Evolutionary conservation across 2,888 invertebrate genomes (phyloP).

Genomic region (Drosophila lutescens): DNA sequence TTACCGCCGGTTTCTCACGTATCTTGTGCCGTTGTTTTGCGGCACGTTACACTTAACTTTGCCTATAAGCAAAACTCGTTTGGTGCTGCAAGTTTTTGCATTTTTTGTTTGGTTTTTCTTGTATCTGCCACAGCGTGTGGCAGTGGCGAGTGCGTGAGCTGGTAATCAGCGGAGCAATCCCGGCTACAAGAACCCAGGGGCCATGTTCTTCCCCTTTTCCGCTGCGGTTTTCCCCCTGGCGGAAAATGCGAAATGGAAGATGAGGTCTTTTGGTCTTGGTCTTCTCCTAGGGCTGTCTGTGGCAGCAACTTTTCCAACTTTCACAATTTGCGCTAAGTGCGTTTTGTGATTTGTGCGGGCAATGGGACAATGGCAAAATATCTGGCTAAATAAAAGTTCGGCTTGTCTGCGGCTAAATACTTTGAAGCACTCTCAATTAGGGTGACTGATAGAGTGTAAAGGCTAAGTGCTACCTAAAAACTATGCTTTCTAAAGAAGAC

Average conservation of each 20-base stretch:
- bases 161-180: slow-evolving; percentile 54
- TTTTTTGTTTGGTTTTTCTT: slow-evolving; percentile 1
- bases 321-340: slow-evolving; percentile 72
- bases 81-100: slow-evolving; percentile 57
- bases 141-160: slow-evolving; percentile 60
- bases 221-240: slow-evolving; percentile 58
- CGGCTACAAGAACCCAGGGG: slow-evolving; percentile 50
- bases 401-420: slow-evolving; percentile 25
- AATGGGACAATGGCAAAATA: slow-evolving; percentile 16
- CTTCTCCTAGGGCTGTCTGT: slow-evolving; percentile 42
- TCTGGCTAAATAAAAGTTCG: slow-evolving; percentile 26
- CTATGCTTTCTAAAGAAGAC: not conserved
- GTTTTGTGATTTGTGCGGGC: slow-evolving; percentile 66
- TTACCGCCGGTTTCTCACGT: slow-evolving; percentile 34
- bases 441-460: slow-evolving; percentile 6
- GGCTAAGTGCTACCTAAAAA: not conserved
- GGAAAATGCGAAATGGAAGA: slow-evolving; percentile 24
- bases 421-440: slow-evolving; percentile 35
- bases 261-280: slow-evolving; percentile 2
- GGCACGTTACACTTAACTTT: slow-evolving; percentile 58
- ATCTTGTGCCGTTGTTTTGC: slow-evolving; percentile 55
- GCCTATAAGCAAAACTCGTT: slow-evolving; percentile 63
- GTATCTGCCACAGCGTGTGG: slow-evolving; percentile 67
- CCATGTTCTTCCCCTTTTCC: slow-evolving; percentile 35
- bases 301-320: slow-evolving; percentile 69